A percentile compares a stretch with the other conserved stretches of the same genome.
phyloP scores from a whole-genome alignment of 2,797 vertebrate species.

The Parotocinclus haroldoi region DNA sequence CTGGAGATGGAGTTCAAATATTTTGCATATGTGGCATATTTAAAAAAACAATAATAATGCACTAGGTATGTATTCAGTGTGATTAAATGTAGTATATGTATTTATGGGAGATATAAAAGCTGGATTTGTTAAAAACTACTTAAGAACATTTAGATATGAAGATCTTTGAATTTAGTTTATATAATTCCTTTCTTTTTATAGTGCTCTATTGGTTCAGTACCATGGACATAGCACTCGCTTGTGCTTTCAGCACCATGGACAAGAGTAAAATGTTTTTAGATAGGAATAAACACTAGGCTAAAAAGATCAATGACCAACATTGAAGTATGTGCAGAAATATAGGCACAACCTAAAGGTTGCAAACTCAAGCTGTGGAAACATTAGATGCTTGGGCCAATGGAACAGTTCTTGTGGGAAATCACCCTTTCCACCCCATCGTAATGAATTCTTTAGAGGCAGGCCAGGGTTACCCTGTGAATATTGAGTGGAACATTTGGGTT shows the following conservation, averaged over 20 bases:
- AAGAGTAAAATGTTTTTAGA: not conserved
- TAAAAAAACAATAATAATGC: no score
- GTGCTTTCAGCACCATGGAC: not conserved
- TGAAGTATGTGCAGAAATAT: constrained; percentile 10
- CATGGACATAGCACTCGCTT: not conserved
- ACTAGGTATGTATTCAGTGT: no score
- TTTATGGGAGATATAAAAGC: no score
- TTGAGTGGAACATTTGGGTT: constrained; percentile 1
- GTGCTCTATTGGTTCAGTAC: constrained; percentile 13
- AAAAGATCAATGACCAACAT: constrained; percentile 21
- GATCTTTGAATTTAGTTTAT: no score
- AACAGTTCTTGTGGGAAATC: constrained; percentile 58
- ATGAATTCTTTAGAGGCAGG: constrained; percentile 56
- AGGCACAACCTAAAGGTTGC: constrained; percentile 15
- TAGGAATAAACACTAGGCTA: constrained; percentile 20
- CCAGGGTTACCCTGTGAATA: constrained; percentile 28
- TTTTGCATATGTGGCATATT: no score
- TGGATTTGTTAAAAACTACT: no score
- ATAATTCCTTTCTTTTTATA: no score
- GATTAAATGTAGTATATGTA: no score
- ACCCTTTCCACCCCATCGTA: constrained; percentile 62
- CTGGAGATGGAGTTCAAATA: no score
- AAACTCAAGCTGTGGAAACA: constrained; percentile 5
- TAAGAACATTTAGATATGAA: no score
- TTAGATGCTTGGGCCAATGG: constrained; percentile 54